Base-by-base conservation (phyloP, 2,888 invertebrate genomes). In the Drosophila macrospina region DNA sequence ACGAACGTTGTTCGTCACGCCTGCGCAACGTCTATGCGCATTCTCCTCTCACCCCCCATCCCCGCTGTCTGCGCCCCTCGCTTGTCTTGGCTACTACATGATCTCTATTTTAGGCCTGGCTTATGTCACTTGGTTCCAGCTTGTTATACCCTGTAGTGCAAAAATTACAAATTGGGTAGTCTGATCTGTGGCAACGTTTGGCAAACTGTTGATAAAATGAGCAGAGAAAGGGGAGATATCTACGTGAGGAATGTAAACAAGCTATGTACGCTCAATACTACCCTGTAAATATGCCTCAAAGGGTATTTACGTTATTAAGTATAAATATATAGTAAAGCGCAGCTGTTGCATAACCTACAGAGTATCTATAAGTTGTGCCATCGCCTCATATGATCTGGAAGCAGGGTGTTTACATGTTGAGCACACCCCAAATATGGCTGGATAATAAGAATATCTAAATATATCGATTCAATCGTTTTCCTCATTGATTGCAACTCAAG, bases 91-190 rank as follows among this genome's bases (percentile, higher is more conserved):
- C 34, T 16, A 39, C 41, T 15, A 24, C 30, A 30, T 5, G 13
- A 15, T 41, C n/a, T 37, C 13, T 59, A 28, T 15, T 26, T 15
- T 15, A 26, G 52, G 44, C 63, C 59, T 56, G 59, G 44, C 73
- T 71, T 76, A 76, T 76, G 74, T 69, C 76, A 80, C 59, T 74
- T 78, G 54, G 54, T 80, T 80, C 69, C 62, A 80, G 67, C 50
- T 62, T 44, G 56, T 34, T 44, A 44, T 55, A 55, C 55, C 42
- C 42, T 28, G 37, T 28, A 15, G 5, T 15, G 5, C 5, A 6
- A 15, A 11, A 44, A 10, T 26, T 1, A 10, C 34, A 10, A 4
- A 1, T 7, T 0, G 16, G 26, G 26, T 16, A n/a, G 26, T 4
- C 37, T 11, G 15, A 15, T 10, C 2, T 6, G 11, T 37, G 10